phyloP scores from a whole-genome alignment of 2,113 vertebrate genomes.

The Nibea albiflora region DNA sequence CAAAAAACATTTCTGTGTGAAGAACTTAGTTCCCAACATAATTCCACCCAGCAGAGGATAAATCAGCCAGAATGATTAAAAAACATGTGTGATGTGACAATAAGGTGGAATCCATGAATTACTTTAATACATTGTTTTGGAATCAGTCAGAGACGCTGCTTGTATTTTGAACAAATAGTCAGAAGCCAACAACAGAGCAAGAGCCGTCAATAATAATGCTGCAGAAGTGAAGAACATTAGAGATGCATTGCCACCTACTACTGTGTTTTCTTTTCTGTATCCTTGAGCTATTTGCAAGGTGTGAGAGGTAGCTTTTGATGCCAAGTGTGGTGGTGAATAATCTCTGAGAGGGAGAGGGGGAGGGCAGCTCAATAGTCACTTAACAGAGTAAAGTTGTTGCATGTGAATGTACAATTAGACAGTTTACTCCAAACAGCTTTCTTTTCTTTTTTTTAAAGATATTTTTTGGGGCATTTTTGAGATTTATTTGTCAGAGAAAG shows the following conservation, averaged over 20 bases:
- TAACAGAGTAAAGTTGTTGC: background rate
- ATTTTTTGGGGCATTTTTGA: too few relatives aligned
- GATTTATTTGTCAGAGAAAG: too few relatives aligned
- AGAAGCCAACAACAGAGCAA: conserved; percentile 7
- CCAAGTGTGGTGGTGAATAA: background rate
- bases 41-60: background rate
- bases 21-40: background rate
- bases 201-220: background rate
- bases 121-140: background rate
- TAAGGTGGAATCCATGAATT: background rate
- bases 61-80: background rate
- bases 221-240: too few relatives aligned
- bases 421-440: background rate
- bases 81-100: background rate
- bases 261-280: background rate
- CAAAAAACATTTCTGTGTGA: background rate
- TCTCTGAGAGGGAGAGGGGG: background rate
- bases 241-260: background rate
- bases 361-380: background rate
- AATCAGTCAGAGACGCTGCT: background rate
- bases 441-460: too few relatives aligned
- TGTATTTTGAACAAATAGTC: background rate
- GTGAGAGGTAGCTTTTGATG: conserved; percentile 3
- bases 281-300: conserved; percentile 5
- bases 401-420: background rate